Conservation (phyloP, 2,797 vertebrate genomes). For the Gymnoscopelus microlampas region DNA sequence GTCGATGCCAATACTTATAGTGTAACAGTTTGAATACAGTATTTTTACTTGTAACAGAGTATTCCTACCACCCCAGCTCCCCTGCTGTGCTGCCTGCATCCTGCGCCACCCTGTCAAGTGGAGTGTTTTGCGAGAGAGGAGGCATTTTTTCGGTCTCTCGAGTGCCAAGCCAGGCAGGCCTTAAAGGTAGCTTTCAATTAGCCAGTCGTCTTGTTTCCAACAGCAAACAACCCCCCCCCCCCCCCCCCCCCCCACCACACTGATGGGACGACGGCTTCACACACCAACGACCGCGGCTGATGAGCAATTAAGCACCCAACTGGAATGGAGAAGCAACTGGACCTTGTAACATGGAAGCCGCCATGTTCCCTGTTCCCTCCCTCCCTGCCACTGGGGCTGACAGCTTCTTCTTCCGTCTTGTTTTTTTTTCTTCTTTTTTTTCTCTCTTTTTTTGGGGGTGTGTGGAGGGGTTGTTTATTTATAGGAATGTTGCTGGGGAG, state of each 20-base stretch:
- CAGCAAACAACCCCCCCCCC: too few relatives aligned
- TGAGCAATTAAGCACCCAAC: slow-evolving; percentile 44
- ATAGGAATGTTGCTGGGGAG: slow-evolving; percentile 1
- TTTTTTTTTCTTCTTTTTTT: too few relatives aligned
- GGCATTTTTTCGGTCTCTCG: slow-evolving; percentile 27
- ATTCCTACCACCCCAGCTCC: too few relatives aligned
- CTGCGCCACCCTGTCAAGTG: too few relatives aligned
- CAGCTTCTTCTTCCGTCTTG: not conserved
- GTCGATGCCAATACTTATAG: too few relatives aligned
- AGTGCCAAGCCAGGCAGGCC: slow-evolving; percentile 51
- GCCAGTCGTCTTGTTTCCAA: not conserved
- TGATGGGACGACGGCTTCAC: slow-evolving; percentile 39
- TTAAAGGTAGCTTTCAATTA: slow-evolving; percentile 61
- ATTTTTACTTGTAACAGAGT: too few relatives aligned
- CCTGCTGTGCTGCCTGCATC: too few relatives aligned
- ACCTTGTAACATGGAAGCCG: slow-evolving; percentile 40
- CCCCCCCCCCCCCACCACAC: slow-evolving; percentile 13
- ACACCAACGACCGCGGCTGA: slow-evolving; percentile 20
- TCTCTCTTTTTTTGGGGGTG: not conserved
- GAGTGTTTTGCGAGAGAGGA: too few relatives aligned
- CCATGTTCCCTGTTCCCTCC: not conserved
- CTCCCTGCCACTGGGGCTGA: slow-evolving; percentile 23
- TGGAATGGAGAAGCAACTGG: slow-evolving; percentile 40
- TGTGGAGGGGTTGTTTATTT: slow-evolving; percentile 8
- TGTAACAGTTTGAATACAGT: too few relatives aligned